Conservation (phyloP, 2,888 invertebrate genomes). For the Cryptocephalus primarius region DNA sequence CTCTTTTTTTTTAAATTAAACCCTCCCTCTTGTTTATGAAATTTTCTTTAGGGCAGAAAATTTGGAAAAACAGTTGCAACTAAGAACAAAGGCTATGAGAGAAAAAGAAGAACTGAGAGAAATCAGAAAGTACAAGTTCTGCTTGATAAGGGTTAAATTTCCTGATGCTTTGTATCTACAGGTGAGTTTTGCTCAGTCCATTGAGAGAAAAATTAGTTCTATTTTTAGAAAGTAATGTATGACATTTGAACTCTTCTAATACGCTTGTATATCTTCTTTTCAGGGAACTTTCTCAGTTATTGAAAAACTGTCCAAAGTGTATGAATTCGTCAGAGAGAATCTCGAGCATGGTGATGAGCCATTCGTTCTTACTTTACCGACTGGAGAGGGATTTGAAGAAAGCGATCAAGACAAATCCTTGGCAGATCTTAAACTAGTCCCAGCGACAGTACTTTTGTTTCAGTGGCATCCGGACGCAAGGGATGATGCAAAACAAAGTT, state of each 20-base stretch:
- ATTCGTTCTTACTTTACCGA: slow-evolving; percentile 58
- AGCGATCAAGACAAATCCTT: slow-evolving; percentile 62
- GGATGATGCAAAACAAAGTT: slow-evolving; percentile 47
- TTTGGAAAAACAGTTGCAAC: slow-evolving; percentile 68
- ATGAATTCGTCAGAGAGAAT: slow-evolving; percentile 70
- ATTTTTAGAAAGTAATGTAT: not conserved
- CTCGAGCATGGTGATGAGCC: slow-evolving; percentile 56
- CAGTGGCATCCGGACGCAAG: slow-evolving; percentile 49
- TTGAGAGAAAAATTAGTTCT: not conserved
- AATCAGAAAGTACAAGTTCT: slow-evolving; percentile 73
- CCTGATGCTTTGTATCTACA: slow-evolving; percentile 78
- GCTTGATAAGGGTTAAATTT: slow-evolving; percentile 76
- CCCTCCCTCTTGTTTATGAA: not conserved
- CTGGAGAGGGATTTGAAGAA: slow-evolving; percentile 55
- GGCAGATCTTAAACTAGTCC: slow-evolving; percentile 68
- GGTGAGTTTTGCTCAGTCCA: slow-evolving; percentile 36
- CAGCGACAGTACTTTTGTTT: slow-evolving; percentile 72
- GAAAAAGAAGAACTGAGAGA: slow-evolving; percentile 78
- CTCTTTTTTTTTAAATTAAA: not conserved
- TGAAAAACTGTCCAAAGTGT: slow-evolving; percentile 63
- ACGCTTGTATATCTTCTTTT: slow-evolving; percentile 19
- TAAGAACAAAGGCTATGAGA: slow-evolving; percentile 91
- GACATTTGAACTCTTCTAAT: not conserved
- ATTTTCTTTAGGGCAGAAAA: slow-evolving; percentile 50
- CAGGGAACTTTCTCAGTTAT: slow-evolving; percentile 84